A percentile compares a stretch with the other conserved stretches of the same genome.
Evolutionary conservation across 2,797 vertebrate species (phyloP).

Genomic region (Thripadectes ignobilis): DNA sequence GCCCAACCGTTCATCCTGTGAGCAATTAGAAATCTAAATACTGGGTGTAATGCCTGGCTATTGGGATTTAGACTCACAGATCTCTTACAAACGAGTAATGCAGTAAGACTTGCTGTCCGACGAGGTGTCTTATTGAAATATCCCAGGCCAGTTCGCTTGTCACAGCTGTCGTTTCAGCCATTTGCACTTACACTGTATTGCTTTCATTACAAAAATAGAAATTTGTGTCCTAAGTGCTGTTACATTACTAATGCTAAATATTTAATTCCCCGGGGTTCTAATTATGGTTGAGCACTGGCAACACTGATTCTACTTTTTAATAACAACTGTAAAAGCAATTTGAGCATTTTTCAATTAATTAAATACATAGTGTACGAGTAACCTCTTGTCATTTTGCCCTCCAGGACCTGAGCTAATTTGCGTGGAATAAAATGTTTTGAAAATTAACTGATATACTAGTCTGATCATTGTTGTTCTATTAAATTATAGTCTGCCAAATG

Average conservation of each 20-base stretch:
- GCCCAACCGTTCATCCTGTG: slow-evolving; percentile 80
- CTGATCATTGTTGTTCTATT: slow-evolving; percentile 75
- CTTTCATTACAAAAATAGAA: slow-evolving; percentile 99
- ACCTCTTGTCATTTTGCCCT: slow-evolving; percentile 99
- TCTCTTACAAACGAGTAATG: slow-evolving; percentile 93
- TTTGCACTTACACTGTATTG: slow-evolving; percentile 89
- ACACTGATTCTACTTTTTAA: slow-evolving; percentile 96
- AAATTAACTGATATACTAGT: slow-evolving; percentile 81
- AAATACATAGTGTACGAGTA: slow-evolving; percentile 99
- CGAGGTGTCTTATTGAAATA: slow-evolving; percentile 94
- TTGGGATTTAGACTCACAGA: slow-evolving; percentile 92
- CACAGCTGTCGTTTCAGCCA: slow-evolving; percentile 96
- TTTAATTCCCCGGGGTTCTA: slow-evolving; percentile 98
- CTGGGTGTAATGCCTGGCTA: slow-evolving; percentile 89
- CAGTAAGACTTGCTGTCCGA: slow-evolving; percentile 90
- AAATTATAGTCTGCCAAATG: slow-evolving; percentile 73
- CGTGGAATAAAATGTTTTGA: slow-evolving; percentile 92
- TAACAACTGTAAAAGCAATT: slow-evolving; percentile 99
- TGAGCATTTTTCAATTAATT: slow-evolving; percentile 99
- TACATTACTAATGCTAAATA: slow-evolving; percentile 99
- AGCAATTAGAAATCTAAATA: slow-evolving; percentile 99
- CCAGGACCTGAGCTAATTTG: slow-evolving; percentile 99
- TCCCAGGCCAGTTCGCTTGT: slow-evolving; percentile 88
- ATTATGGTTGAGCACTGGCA: slow-evolving; percentile 99
- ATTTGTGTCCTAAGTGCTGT: slow-evolving; percentile 99